Base-by-base conservation (phyloP, 2,797 vertebrate genomes). In the Semotilus atromaculatus region DNA sequence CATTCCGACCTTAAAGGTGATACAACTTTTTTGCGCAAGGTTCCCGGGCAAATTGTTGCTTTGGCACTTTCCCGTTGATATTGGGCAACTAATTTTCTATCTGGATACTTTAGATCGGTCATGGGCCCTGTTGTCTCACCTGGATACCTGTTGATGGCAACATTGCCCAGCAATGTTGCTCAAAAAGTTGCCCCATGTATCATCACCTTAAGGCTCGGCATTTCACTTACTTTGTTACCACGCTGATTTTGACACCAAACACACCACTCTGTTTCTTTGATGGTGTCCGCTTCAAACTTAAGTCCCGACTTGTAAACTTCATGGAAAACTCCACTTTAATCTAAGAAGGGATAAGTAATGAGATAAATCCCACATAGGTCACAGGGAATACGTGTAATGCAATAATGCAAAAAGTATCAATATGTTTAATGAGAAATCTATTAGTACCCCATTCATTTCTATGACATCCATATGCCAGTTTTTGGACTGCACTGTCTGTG, bases 251-350 rank as follows among this genome's bases (percentile, higher is more conserved):
- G 91, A 99, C 98, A 73, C 98, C 98, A 2, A 99, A 99, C 91
- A 99, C 98, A 0, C 98, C 98, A 0, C 97, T 99, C 94, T 99
- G 98, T 90, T 99, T 99, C 91, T 99, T 99, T 85, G 98, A 99
- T 0, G 97, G 98, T 0, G 97, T 99, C 90, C 98, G 96, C 95
- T 99, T 99, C 88, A 99, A 92, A 90, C 98, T 99, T 94, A 99
- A 95, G 88, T 99, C 98, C 83, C 98, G 96, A 93, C 97, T 99
- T 0, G 97, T 99, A 91, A 99, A 99, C 92, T 99, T 99, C 97
- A 99, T 99, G 88, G 98, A 99, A 93, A 99, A 98, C 90, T 99
- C 98, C 91, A 99, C 98, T 92, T 99, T 98, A 92, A 99, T 98
- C 98, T 99, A 91, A 79, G 23, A 60, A 36, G 23, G 9, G 62